These are phyloP conservation scores for Apodemus agrarius DNA, from an alignment of 2,797 vertebrate species.

Conservation along the genomic window DNA sequence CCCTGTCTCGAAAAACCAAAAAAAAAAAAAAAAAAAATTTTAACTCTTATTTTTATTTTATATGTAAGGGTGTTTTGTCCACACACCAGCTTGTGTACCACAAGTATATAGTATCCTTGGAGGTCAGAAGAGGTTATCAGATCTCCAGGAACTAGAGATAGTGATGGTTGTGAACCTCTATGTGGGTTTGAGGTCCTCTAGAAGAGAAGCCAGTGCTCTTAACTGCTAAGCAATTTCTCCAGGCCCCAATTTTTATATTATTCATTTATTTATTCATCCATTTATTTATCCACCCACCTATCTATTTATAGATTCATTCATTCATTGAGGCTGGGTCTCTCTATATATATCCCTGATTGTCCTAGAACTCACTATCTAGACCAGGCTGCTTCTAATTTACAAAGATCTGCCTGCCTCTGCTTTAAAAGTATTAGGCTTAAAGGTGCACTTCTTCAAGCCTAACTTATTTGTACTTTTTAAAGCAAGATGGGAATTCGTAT, in stretches of 20 bases:
- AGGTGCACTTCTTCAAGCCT: background rate
- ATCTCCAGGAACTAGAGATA: background rate
- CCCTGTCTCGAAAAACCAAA: too few species aligned
- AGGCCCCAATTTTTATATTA: background rate
- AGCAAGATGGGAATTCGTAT: background rate
- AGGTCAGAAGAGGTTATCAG: background rate
- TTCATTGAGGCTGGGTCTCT: background rate
- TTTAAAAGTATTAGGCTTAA: background rate
- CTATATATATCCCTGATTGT: background rate
- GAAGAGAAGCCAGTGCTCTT: background rate
- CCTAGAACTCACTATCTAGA: background rate
- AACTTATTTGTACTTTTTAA: constrained; percentile 7
- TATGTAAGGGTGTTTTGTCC: background rate
- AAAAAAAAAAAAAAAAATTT: too few species aligned
- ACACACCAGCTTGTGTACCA: background rate
- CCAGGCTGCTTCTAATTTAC: background rate
- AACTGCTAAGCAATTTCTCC: background rate
- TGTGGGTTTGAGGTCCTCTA: background rate
- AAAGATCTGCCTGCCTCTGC: background rate
- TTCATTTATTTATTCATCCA: too few species aligned
- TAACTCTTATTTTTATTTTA: background rate
- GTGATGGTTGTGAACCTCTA: background rate
- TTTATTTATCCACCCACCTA: background rate
- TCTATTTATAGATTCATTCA: background rate
- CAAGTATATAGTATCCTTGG: background rate